Percentiles rank a stretch among this genome's conserved stretches.
phyloP scores from a whole-genome alignment of 2,113 vertebrate genomes.

The Platichthys stellatus region DNA sequence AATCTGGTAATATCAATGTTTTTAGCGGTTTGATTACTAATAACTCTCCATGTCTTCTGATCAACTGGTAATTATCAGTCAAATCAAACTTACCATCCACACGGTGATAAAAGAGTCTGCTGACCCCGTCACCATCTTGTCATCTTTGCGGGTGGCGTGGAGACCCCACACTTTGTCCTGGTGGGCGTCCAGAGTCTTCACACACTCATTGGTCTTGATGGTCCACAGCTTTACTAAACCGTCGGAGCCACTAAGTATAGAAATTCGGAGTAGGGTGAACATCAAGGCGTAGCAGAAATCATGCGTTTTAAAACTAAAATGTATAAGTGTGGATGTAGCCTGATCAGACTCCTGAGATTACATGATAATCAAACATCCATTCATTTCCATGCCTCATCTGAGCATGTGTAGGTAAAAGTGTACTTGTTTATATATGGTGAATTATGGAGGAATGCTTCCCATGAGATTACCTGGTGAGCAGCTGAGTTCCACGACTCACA shows the following conservation, averaged over 20 bases:
- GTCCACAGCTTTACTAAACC: constrained; percentile 98
- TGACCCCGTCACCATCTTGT: constrained; percentile 87
- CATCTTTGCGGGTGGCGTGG: constrained; percentile 86
- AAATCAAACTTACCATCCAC: constrained; percentile 85
- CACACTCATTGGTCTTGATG: constrained; percentile 95
- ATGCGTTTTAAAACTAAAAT: not conserved
- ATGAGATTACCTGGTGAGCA: constrained; percentile 88
- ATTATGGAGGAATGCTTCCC: not conserved
- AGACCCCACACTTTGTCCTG: constrained; percentile 97
- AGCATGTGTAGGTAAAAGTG: not conserved
- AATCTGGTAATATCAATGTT: too few relatives aligned
- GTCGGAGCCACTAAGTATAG: constrained; percentile 87
- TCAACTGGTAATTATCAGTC: not conserved
- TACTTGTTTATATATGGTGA: not conserved
- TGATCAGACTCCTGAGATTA: too few relatives aligned
- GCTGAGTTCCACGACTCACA: constrained; percentile 91
- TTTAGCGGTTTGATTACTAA: not conserved
- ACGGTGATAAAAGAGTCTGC: constrained; percentile 89
- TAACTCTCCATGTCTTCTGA: too few relatives aligned
- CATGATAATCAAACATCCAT: too few relatives aligned
- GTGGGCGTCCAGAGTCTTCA: constrained; percentile 92
- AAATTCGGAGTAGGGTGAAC: not conserved
- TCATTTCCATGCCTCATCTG: too few relatives aligned
- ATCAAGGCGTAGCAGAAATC: too few relatives aligned
- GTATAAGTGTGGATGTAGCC: too few relatives aligned